Evolutionary conservation across 2,888 invertebrate genomes (phyloP).

Genomic region (Drosophila sordidula): DNA sequence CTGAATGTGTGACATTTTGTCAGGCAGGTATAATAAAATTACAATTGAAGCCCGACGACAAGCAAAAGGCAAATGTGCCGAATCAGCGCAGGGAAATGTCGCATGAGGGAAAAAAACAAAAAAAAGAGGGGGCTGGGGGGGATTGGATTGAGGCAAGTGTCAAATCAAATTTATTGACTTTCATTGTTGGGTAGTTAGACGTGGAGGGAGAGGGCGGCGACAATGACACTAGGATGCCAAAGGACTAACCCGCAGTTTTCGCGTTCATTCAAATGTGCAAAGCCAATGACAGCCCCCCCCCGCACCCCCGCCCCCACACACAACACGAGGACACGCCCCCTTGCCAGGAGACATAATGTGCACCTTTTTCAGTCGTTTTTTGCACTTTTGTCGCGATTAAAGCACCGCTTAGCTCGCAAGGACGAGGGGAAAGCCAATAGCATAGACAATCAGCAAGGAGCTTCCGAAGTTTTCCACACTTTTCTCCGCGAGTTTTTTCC

Average conservation of each 20-base stretch:
- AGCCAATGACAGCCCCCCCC: slow-evolving; percentile 62
- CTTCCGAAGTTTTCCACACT: slow-evolving; percentile 33
- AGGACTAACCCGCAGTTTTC: slow-evolving; percentile 46
- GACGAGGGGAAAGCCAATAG: slow-evolving; percentile 13
- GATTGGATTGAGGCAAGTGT: slow-evolving; percentile 53
- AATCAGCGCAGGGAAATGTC: slow-evolving; percentile 62
- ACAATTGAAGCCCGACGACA: slow-evolving; percentile 63
- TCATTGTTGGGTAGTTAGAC: slow-evolving; percentile 58
- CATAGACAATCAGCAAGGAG: slow-evolving; percentile 62
- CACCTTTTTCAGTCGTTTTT: slow-evolving; percentile 57
- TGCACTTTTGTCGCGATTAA: slow-evolving; percentile 67
- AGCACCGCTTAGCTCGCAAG: slow-evolving; percentile 49
- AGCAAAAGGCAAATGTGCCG: slow-evolving; percentile 65
- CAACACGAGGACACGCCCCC: not conserved
- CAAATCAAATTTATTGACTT: slow-evolving; percentile 81
- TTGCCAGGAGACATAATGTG: slow-evolving; percentile 34
- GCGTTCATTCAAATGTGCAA: slow-evolving; percentile 77
- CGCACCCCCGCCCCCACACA: no score
- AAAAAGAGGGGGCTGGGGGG: not conserved
- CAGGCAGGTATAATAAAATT: slow-evolving; percentile 74
- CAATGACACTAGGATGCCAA: slow-evolving; percentile 41
- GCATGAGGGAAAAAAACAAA: not conserved
- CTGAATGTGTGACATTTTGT: slow-evolving; percentile 69
- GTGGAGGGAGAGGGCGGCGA: slow-evolving; percentile 7
- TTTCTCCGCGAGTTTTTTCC: slow-evolving; percentile 19